Evolutionary conservation across 2,888 invertebrate species (phyloP), one percentile per base, ranked within the genome.

Genomic region (Salpingus planirostris): DNA sequence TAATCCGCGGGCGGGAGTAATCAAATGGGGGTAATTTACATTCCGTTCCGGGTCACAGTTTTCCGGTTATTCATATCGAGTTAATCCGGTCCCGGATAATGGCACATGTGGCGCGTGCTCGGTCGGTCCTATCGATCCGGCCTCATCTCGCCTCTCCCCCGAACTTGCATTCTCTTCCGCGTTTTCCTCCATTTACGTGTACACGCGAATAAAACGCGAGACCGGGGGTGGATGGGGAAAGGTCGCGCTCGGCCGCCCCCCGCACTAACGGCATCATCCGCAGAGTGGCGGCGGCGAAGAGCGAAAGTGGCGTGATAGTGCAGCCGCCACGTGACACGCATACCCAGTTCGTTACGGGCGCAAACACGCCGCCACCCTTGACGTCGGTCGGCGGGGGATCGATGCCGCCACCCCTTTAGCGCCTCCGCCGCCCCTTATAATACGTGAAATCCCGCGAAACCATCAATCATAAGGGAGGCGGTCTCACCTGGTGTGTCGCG

Each of bases 41-140:
- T 50, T 50, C 45, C 45, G 45, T 49, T 46, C 43, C 43, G 44
- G 43, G 47, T 48, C 44, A 43, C 43, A 47, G 39, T 47, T 50
- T 49, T 49, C 50, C 47, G 42, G 48, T 46, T 46, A 49, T 50
- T 47, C 50, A 46, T 48, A 47, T 44, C 46, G 40, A 39, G 43
- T 43, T 49, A 47, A 49, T 49, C 48, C 47, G 40, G 43, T 40
- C 38, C 45, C 37, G 47, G 42, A 48, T 44, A 46, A 44, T 40
- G 36, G 46, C 49, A 46, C 48, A 47, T 44, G 49, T 52, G 48
- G 49, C 49, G 46, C 49, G 45, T 44, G 44, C 44, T 46, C 44
- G 29, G 38, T 40, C 48, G 36, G 31, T 40, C 32, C 18, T 46
- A 51, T 51, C 48, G 48, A 51, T 51, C 47, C 27, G 30, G 26